Conservation (phyloP, 1,140 invertebrate genomes). For the Hycleus cichorii region DNA sequence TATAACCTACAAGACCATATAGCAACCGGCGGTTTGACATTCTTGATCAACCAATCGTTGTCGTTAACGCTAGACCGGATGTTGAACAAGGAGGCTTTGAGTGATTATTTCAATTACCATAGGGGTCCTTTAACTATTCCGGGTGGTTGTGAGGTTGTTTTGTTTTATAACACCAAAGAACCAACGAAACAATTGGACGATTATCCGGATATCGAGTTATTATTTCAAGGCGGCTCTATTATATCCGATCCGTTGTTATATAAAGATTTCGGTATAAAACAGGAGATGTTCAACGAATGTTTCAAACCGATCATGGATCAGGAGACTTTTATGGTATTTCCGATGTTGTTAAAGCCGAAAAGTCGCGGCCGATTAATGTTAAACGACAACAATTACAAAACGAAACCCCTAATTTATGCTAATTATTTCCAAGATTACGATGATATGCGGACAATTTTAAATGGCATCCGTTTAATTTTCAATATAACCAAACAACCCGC, state of each 20-base stretch:
- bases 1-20: slow-evolving; percentile 75
- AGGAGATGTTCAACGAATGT: slow-evolving; percentile 38
- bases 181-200: slow-evolving; percentile 43
- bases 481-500: slow-evolving; percentile 38
- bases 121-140: slow-evolving; percentile 66
- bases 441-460: slow-evolving; percentile 41
- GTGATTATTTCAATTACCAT: slow-evolving; percentile 46
- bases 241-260: slow-evolving; percentile 39
- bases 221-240: slow-evolving; percentile 51
- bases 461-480: slow-evolving; percentile 35
- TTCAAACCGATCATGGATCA: slow-evolving; percentile 36
- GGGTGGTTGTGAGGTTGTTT: slow-evolving; percentile 72
- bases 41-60: slow-evolving; percentile 51
- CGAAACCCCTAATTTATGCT: slow-evolving; percentile 73
- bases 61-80: slow-evolving; percentile 28
- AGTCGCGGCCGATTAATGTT: slow-evolving; percentile 63
- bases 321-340: slow-evolving; percentile 43
- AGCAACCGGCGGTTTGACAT: slow-evolving; percentile 59
- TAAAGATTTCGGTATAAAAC: slow-evolving; percentile 39
- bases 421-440: slow-evolving; percentile 61
- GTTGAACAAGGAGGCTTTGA: slow-evolving; percentile 34
- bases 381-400: slow-evolving; percentile 57
- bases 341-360: slow-evolving; percentile 60
- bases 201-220: slow-evolving; percentile 68
- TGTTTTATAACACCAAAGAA: slow-evolving; percentile 61